Evolutionary conservation across 2,888 invertebrate genomes (phyloP), one percentile per base, ranked within the genome.

Genomic region (Argyra leucocephala): DNA sequence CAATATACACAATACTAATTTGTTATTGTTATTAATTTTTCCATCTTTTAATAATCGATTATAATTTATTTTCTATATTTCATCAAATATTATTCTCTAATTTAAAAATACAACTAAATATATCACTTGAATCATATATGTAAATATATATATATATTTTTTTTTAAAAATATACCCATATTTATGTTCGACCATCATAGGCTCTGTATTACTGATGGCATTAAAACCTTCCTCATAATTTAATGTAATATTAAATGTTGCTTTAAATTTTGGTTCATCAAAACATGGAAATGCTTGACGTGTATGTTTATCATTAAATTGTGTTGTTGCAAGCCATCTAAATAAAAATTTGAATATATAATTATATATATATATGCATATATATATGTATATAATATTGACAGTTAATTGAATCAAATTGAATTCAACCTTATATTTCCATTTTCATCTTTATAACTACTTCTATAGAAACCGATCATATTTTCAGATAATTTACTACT

Each of bases 221-320:
- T 68, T 72, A 63, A 74, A 78, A 15, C 69, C 69, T 22, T 70
- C 65, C 69, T 73, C 72, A 65, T 78, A 76, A 10, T 66, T 74
- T 10, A 83, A 75, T 1, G 74, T 76, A 2, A 85, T 71, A 15
- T 83, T 78, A 74, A 89, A 90, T 21, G 76, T 75, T 0, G 90
- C 88, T 72, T 90, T 90, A 22, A 84, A 74, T 0, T 78, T 80
- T 0, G 90, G 90, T 72, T 89, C 90, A 72, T 91, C 91, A 72
- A 86, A 90, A 72, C 90, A 90, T 0, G 90, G 90, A 74, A 90
- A 88, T 0, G 86, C 86, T 10, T 82, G 78, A 1, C 88, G 83
- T 0, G 88, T 87, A 67, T 83, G 81, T 0, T 84, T 83, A 0
- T 87, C 83, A 73, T 88, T 86, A 64, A 88, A 82, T 67, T 88